These are phyloP conservation scores for Ictalurus furcatus DNA, from an alignment of 2,113 vertebrate genomes.

Conservation along the genomic window DNA sequence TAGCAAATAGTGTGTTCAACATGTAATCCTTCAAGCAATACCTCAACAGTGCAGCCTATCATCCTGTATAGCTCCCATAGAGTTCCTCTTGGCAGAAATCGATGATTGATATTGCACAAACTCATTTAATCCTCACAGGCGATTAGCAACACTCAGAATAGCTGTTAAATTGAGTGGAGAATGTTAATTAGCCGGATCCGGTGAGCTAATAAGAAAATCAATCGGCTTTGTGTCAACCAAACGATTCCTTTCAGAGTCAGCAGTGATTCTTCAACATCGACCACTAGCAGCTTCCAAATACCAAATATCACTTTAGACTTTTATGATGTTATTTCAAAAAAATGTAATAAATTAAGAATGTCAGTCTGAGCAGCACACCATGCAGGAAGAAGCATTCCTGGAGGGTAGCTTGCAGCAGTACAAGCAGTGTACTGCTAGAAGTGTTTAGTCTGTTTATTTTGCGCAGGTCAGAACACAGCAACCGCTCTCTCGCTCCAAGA, in stretches of 20 bases:
- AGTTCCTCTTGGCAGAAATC: slow-evolving; percentile 28
- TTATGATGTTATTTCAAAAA: neutral
- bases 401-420: neutral
- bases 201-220: slow-evolving; percentile 50
- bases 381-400: neutral
- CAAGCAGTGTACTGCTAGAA: neutral
- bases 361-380: neutral
- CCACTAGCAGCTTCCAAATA: neutral
- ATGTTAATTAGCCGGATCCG: slow-evolving; percentile 47
- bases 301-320: neutral
- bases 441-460: neutral
- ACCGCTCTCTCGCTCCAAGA: neutral
- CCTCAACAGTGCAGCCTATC: slow-evolving; percentile 4
- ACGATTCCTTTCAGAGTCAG: slow-evolving; percentile 8
- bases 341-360: slow-evolving; percentile 21
- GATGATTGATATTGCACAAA: slow-evolving; percentile 26
- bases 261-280: slow-evolving; percentile 15
- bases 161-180: slow-evolving; percentile 45
- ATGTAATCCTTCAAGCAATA: slow-evolving; percentile 21
- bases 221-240: slow-evolving; percentile 37
- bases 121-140: slow-evolving; percentile 13
- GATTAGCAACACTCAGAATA: slow-evolving; percentile 45
- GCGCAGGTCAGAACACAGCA: neutral
- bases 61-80: slow-evolving; percentile 13
- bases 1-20: neutral